Evolutionary conservation across 2,797 vertebrate genomes (phyloP).

Genomic region (Coendou prehensilis): DNA sequence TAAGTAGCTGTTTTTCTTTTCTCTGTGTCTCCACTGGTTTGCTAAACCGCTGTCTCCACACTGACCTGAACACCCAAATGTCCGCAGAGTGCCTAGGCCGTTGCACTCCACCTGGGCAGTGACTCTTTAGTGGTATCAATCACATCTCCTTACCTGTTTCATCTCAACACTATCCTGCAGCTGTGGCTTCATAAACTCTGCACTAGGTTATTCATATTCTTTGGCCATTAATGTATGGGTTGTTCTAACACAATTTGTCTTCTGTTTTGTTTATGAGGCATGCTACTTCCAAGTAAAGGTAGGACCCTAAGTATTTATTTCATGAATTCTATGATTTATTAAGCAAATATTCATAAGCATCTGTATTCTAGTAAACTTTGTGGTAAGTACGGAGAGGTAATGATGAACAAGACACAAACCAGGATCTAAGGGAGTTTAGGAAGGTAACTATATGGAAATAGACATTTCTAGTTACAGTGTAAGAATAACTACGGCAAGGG

Average conservation of each 20-base stretch:
- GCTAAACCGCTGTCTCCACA: neutral
- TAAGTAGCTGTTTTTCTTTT: neutral
- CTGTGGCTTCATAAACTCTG: neutral
- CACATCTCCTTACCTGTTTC: neutral
- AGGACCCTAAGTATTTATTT: neutral
- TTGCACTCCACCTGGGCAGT: neutral
- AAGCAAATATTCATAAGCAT: neutral
- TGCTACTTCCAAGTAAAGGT: neutral
- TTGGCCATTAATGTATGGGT: neutral
- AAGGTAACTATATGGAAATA: neutral
- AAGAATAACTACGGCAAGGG: neutral
- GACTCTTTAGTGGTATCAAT: neutral
- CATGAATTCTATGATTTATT: neutral
- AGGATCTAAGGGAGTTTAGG: neutral
- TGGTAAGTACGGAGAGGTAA: neutral
- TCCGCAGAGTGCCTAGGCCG: neutral
- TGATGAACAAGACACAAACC: neutral
- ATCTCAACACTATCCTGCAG: neutral
- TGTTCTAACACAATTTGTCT: neutral
- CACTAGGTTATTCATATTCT: fast-evolving
- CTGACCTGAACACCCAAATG: neutral
- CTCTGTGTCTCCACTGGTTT: neutral
- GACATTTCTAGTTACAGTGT: neutral
- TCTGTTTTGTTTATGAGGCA: neutral
- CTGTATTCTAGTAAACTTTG: neutral